Evolutionary conservation across 2,113 vertebrate genomes (phyloP), one percentile per base, ranked within the genome.

Genomic region (Mormyrus iriodes): DNA sequence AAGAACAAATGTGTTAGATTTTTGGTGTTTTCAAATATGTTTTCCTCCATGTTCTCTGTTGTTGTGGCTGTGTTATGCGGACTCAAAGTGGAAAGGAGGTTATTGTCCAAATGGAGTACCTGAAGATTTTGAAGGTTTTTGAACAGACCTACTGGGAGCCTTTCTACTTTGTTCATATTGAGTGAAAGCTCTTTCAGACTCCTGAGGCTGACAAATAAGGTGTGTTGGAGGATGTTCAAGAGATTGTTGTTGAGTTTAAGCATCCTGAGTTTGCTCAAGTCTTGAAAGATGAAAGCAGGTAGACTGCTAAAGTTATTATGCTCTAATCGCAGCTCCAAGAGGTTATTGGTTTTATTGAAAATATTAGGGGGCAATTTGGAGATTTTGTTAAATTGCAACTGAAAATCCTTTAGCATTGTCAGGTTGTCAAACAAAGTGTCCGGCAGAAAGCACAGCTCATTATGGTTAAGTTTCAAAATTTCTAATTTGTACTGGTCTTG

Each of bases 361-460:
- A 91, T 55, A 2, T 90, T 86, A 0, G 31, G 58, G 31, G 90
- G 73, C 1, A 94, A 49, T 0, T 0, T 7, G 6, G 87, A 91
- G 76, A 95, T 93, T 27, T 92, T 91, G 48, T 95, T 95, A 46
- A n/a, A 88, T 44, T 94, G 92, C 76, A 95, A 85, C 39, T 91
- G 92, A 27, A 95, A 90, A 4, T 92, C 90, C 12, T 27, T 76
- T 61, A 95, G 69, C 0, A 48, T 89, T 8, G 24, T 91, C 65
- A 95, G 35, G 89, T 92, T 90, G 1, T 89, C 90, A 51, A 95
- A 95, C 21, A 92, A 24, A 2, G 24, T 86, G 0, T 1, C 55
- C 0, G 93, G 91, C 58, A 95, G 91, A 19, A 73, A 89, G 1
- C 7, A 88, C 55, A 95, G 89, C 10, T 19, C 27, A 88, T 95